Percentiles rank a stretch among this genome's conserved stretches.
phyloP scores from a whole-genome alignment of 2,797 vertebrate genomes.

The Lindbergichthys nudifrons region DNA sequence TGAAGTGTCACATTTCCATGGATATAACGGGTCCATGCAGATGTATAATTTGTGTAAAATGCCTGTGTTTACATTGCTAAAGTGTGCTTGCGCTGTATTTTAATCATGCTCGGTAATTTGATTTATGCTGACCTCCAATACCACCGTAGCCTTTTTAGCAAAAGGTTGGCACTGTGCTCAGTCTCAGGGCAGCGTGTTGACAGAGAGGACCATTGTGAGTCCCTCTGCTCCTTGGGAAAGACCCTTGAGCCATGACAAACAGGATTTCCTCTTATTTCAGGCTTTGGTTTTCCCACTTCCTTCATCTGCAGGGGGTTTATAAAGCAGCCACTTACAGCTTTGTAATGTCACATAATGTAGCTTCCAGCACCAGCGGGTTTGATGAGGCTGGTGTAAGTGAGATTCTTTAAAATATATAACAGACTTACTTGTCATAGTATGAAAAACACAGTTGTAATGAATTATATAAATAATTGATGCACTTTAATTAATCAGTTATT shows the following conservation, averaged over 20 bases:
- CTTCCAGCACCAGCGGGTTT: not conserved
- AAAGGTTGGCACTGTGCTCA: slow-evolving; percentile 52
- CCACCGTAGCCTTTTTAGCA: slow-evolving; percentile 45
- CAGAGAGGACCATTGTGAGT: slow-evolving; percentile 71
- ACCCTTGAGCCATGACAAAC: slow-evolving; percentile 76
- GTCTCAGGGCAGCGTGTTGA: slow-evolving; percentile 18
- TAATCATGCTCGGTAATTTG: slow-evolving; percentile 41
- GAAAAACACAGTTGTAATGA: not conserved
- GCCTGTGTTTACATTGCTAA: slow-evolving; percentile 42
- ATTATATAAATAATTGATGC: not conserved
- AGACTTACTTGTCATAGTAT: not conserved
- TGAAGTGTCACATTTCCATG: not conserved
- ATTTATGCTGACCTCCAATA: slow-evolving; percentile 57
- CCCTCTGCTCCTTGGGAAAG: slow-evolving; percentile 63
- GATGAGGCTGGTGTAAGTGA: not conserved
- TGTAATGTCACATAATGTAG: slow-evolving; percentile 24
- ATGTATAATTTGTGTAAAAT: not conserved
- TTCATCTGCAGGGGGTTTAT: slow-evolving; percentile 19
- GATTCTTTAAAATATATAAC: not conserved
- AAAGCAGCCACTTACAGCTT: slow-evolving; percentile 30
- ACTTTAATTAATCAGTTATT: not conserved
- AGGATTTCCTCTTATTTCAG: slow-evolving; percentile 72
- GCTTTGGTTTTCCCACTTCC: slow-evolving; percentile 43
- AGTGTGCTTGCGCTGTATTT: slow-evolving; percentile 35
- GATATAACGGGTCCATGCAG: not conserved